Evolutionary conservation across 2,113 vertebrate genomes (phyloP), one percentile per base, ranked within the genome.

Genomic region (Psittacara wagleri): DNA sequence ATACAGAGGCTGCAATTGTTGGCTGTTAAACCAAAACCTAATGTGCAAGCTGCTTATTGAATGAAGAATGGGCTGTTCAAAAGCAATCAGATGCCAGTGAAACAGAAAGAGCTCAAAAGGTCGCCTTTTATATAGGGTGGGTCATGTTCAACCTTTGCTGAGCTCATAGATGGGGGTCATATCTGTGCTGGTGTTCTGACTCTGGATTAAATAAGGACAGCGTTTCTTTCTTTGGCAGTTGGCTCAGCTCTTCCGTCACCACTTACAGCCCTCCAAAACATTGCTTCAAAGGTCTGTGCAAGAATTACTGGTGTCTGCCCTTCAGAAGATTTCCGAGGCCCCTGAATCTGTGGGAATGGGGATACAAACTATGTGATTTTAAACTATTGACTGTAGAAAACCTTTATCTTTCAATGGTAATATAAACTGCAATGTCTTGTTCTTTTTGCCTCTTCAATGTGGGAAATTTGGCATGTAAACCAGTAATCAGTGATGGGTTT

Each of bases 401-500:
- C 8, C 9, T 7, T 20, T 4, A 25, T 75, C 73, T 91, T 82
- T 14, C 28, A 12, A 10, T 12, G 41, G 31, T 10, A 41, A 66
- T 81, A 59, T 7, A 46, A 78, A 75, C 70, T 75, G 31, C 84
- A 39, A 66, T 8, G 39, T 52, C 20, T 63, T 46, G 61, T 33
- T 24, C 23, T 61, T 67, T 46, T 52, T 68, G 7, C 91, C 48
- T 68, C 55, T 79, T 61, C 48, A 84, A 51, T 5, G 31, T 83
- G 84, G 59, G 59, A 69, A 61, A n/a, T 74, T 69, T 70, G 69
- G 74, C 76, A 72, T 39, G 11, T 52, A 94, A 81, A 94, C 49
- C 63, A 59, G 24, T 74, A 84, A 86, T 85, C 83, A 90, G 63
- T 16, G 79, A 51, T 84, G 55, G 59, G 23, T 72, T 84, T 59